These are phyloP conservation scores for Drosophila quinaria DNA, from an alignment of 2,888 invertebrate genomes.

Conservation along the genomic window DNA sequence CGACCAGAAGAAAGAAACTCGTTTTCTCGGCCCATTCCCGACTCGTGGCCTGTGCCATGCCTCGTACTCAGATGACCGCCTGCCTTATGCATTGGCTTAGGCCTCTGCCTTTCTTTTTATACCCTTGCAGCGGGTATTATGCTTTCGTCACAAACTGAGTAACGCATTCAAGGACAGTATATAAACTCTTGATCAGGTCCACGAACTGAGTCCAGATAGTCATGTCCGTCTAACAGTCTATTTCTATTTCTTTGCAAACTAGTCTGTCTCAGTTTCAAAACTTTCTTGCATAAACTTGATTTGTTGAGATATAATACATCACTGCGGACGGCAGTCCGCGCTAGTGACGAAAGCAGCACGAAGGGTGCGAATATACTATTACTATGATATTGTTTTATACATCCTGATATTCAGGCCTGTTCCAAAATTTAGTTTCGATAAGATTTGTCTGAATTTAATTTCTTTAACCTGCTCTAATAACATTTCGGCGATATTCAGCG, in stretches of 20 bases:
- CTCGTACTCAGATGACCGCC: slow-evolving; percentile 44
- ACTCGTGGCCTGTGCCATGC: slow-evolving; percentile 15
- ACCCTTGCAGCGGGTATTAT: not conserved
- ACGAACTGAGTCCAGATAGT: not conserved
- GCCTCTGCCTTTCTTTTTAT: slow-evolving; percentile 38
- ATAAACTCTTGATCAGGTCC: not conserved
- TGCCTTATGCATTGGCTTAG: slow-evolving; percentile 15
- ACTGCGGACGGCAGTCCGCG: too few species aligned
- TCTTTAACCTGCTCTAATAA: too few species aligned
- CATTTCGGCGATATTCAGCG: too few species aligned
- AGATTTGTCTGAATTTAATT: too few species aligned
- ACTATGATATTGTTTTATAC: too few species aligned
- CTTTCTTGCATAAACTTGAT: not conserved
- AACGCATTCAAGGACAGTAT: not conserved
- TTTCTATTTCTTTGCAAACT: not conserved
- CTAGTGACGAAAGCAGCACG: too few species aligned
- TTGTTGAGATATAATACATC: too few species aligned
- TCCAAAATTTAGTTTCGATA: too few species aligned
- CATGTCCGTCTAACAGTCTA: not conserved
- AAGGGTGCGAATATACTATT: too few species aligned
- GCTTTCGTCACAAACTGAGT: not conserved
- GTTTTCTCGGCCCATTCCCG: slow-evolving; percentile 45
- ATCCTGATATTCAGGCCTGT: too few species aligned
- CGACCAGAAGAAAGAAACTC: slow-evolving; percentile 62
- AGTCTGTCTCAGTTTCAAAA: not conserved